Evolutionary conservation across 1,140 invertebrate species (phyloP), one percentile per base, ranked within the genome.

Genomic region (Monochamus saltuarius): DNA sequence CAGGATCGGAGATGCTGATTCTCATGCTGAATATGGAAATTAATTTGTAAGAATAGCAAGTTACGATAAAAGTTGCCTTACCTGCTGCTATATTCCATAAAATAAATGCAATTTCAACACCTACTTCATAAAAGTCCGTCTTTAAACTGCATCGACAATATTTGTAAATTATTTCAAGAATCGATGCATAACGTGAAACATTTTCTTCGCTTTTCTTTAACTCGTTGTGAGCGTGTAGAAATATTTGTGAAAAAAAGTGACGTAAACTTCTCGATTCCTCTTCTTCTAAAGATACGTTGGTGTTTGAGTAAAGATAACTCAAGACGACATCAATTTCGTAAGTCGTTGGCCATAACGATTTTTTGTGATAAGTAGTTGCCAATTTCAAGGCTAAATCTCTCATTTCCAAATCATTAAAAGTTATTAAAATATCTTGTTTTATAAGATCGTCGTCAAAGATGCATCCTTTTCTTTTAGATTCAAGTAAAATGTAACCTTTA

Each of bases 401-500:
- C 8, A 56, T 63, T 38, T 63, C 50, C 16, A 38, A n/a, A 57
- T 37, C 53, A 16, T 38, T 1, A 53, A 38, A 7, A 1, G 13
- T 11, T 7, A 0, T 14, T 59, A 51, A 45, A 58, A 42, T 37
- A 43, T 40, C 37, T 51, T 6, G 10, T 38, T 43, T 19, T 13
- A 52, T 38, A 40, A 38, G 7, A 10, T 42, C 50, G 16, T 61
- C 56, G 43, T 22, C 17, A 14, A 29, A 29, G 9, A 37, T 36
- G 13, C 37, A 49, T 6, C 43, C 34, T 36, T 45, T 62, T 54
- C 49, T 60, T 46, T 45, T 57, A 7, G 50, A 38, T 59, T 65
- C 64, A 7, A 68, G 42, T 35, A 66, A 57, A 16, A 59, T 50
- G 17, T 56, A 38, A 8, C 36, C 57, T 53, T 63, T 68, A 9